phyloP scores from a whole-genome alignment of 2,888 invertebrate species.

The Melanophora roralis region DNA sequence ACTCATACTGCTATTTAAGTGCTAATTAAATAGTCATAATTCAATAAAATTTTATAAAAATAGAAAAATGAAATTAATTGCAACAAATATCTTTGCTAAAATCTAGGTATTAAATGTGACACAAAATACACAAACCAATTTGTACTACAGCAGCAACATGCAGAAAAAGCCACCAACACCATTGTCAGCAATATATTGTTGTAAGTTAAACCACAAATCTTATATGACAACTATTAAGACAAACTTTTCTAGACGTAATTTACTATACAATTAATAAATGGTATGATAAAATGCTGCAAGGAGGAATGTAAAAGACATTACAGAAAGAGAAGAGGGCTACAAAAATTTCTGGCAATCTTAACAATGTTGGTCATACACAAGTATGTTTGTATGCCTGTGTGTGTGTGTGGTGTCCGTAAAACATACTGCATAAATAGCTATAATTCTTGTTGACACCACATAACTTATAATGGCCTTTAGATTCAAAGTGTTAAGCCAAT shows the following conservation, averaged over 20 bases:
- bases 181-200: neutral
- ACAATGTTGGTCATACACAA: neutral
- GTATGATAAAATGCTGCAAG: conserved; percentile 16
- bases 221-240: conserved; percentile 58
- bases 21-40: conserved; percentile 55
- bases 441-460: conserved; percentile 65
- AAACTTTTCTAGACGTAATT: conserved; percentile 53
- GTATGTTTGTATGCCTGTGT: neutral
- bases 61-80: conserved; percentile 45
- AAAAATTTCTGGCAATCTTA: conserved; percentile 46
- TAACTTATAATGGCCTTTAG: conserved; percentile 63
- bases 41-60: neutral
- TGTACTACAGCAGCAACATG: conserved; percentile 13
- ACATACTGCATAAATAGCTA: conserved; percentile 48
- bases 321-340: neutral
- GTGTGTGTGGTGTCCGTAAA: neutral
- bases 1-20: neutral
- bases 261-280: conserved; percentile 36
- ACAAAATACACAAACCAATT: conserved; percentile 51
- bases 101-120: conserved; percentile 44
- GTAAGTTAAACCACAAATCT: conserved; percentile 52
- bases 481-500: conserved; percentile 62
- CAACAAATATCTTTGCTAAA: conserved; percentile 44
- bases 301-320: neutral
- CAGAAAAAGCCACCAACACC: neutral